These are phyloP conservation scores for Hypothenemus hampei DNA, from an alignment of 1,140 invertebrate genomes.

Conservation along the genomic window DNA sequence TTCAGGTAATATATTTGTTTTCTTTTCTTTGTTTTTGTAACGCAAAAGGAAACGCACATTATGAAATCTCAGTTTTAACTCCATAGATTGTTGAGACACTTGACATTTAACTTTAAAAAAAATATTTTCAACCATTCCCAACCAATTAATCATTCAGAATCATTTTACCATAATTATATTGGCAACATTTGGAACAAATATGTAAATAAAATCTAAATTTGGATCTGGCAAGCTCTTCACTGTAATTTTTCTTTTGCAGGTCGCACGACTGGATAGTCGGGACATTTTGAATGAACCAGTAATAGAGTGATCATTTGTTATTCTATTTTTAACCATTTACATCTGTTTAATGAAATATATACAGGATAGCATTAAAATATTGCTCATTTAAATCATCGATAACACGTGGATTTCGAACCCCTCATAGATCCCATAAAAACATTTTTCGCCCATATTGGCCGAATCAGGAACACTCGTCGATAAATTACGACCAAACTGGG, in stretches of 20 bases:
- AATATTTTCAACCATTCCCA: too few relatives aligned
- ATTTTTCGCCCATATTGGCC: constrained; percentile 6
- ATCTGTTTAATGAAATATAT: too few relatives aligned
- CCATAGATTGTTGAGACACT: too few relatives aligned
- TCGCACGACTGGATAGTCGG: neutral
- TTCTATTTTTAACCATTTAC: neutral
- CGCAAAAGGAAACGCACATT: too few relatives aligned
- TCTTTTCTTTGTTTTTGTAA: too few relatives aligned
- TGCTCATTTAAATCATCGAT: neutral
- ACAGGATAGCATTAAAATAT: too few relatives aligned
- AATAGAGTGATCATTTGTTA: neutral
- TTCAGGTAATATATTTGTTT: too few relatives aligned
- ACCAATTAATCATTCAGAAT: too few relatives aligned
- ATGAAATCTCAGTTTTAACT: too few relatives aligned
- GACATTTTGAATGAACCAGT: neutral
- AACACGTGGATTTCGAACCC: neutral
- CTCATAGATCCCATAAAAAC: neutral
- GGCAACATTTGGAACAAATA: too few relatives aligned
- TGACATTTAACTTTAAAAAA: too few relatives aligned
- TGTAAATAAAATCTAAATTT: neutral
- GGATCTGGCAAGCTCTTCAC: neutral
- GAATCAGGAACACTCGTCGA: constrained; percentile 8
- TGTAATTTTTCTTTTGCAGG: neutral
- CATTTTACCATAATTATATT: too few relatives aligned
- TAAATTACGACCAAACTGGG: neutral